Conservation (phyloP, 2,113 vertebrate species). For the Acanthochromis polyacanthus region DNA sequence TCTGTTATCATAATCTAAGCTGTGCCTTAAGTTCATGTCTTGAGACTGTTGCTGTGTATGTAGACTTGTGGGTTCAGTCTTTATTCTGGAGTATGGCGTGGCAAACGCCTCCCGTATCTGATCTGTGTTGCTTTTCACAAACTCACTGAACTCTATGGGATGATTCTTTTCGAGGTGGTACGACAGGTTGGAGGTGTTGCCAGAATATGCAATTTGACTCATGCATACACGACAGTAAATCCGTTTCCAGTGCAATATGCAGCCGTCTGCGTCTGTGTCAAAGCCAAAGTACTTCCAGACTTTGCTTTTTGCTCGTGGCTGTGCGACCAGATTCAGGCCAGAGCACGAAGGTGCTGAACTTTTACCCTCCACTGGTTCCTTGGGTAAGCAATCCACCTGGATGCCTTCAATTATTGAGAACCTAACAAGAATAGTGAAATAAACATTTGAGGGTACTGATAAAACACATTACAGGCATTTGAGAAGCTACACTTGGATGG, state of each 20-base stretch:
- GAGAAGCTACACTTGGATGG: neutral
- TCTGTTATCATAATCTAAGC: conserved; percentile 80
- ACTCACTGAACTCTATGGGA: conserved; percentile 89
- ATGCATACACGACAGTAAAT: conserved; percentile 93
- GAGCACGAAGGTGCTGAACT: conserved; percentile 83
- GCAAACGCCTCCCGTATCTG: conserved; percentile 90
- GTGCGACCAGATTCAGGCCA: conserved; percentile 91
- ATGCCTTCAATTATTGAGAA: conserved; percentile 86
- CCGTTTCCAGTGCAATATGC: conserved; percentile 92
- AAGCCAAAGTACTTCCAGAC: conserved; percentile 96
- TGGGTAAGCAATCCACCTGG: conserved; percentile 77
- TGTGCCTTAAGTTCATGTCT: conserved; percentile 80
- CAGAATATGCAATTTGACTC: conserved; percentile 93
- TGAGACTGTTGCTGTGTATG: conserved; percentile 78
- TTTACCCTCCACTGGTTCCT: conserved; percentile 89
- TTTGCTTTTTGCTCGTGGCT: conserved; percentile 94
- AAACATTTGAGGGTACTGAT: conserved; percentile 77
- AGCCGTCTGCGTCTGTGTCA: conserved; percentile 91
- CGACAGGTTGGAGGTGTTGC: conserved; percentile 92
- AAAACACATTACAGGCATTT: conserved; percentile 27
- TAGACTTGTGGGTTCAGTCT: conserved; percentile 75
- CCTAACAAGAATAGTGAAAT: conserved; percentile 90
- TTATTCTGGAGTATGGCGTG: conserved; percentile 86
- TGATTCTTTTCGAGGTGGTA: conserved; percentile 95
- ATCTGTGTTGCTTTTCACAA: conserved; percentile 91